phyloP scores from a whole-genome alignment of 2,888 invertebrate species.

The Agrypnus murinus region DNA sequence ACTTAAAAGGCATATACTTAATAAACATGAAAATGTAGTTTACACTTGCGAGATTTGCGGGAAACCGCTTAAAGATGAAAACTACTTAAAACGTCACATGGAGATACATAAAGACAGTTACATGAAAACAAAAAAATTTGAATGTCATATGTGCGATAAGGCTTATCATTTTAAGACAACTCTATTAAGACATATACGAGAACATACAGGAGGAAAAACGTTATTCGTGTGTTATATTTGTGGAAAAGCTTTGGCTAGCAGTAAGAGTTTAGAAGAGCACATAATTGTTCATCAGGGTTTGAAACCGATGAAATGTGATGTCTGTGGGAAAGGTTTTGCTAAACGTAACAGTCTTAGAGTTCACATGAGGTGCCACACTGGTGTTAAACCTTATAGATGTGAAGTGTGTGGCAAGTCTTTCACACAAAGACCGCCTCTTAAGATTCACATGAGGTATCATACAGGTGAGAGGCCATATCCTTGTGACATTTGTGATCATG shows the following conservation, averaged over 20 bases:
- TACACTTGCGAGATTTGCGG: conserved; percentile 65
- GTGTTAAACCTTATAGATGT: conserved; percentile 77
- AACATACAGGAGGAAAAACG: conserved; percentile 9
- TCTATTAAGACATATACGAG: not conserved
- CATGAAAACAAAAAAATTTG: not conserved
- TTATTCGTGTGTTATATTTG: conserved; percentile 65
- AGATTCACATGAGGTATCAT: conserved; percentile 69
- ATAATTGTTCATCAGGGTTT: conserved; percentile 56
- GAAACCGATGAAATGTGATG: conserved; percentile 62
- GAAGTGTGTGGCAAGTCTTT: conserved; percentile 75
- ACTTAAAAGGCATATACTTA: conserved; percentile 2
- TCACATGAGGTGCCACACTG: conserved; percentile 79
- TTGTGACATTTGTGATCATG: conserved; percentile 63
- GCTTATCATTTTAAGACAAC: conserved; percentile 20
- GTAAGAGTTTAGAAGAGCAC: conserved; percentile 53
- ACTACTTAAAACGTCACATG: conserved; percentile 45
- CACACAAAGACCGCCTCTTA: conserved; percentile 73
- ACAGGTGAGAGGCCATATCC: conserved; percentile 72
- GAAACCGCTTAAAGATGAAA: conserved; percentile 65
- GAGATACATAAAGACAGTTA: conserved; percentile 30
- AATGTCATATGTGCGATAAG: conserved; percentile 30
- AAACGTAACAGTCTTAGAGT: conserved; percentile 79
- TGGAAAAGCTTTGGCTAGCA: conserved; percentile 65
- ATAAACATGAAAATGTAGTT: conserved; percentile 44
- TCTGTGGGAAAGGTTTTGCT: conserved; percentile 69